Evolutionary conservation across 2,888 invertebrate species (phyloP).

Genomic region (Nymphalis c-album): DNA sequence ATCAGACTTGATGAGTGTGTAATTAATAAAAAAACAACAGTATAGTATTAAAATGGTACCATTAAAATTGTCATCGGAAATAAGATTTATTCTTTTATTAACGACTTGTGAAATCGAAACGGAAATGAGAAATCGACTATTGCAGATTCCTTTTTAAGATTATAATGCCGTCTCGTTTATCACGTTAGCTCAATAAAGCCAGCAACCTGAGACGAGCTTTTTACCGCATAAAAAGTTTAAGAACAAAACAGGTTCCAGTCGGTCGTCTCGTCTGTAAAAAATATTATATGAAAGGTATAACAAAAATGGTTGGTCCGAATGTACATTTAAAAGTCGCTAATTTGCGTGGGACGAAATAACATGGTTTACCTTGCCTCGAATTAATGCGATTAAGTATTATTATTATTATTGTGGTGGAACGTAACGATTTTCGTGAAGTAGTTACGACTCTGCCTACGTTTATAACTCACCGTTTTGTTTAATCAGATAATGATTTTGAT

Average conservation of each 20-base stretch:
- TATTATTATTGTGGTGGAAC: conserved; percentile 18
- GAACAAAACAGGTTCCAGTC: conserved; percentile 40
- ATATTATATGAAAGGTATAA: conserved; percentile 31
- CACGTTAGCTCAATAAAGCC: conserved; percentile 32
- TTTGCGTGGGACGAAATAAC: conserved; percentile 40
- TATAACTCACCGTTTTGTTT: background rate
- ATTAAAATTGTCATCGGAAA: conserved; percentile 20
- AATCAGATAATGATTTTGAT: background rate
- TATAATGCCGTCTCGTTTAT: conserved; percentile 35
- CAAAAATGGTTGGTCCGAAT: conserved; percentile 45
- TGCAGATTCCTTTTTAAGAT: conserved; percentile 36
- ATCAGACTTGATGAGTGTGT: too few species aligned
- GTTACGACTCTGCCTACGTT: conserved; percentile 14
- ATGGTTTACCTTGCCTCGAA: conserved; percentile 32
- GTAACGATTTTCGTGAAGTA: background rate
- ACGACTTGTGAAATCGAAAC: conserved; percentile 33
- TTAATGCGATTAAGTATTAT: conserved; percentile 35
- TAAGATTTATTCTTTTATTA: conserved; percentile 23
- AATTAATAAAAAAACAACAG: too few species aligned
- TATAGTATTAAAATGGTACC: background rate
- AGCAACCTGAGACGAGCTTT: conserved; percentile 37
- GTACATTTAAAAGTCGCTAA: conserved; percentile 37
- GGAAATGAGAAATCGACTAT: conserved; percentile 36
- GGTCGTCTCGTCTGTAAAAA: conserved; percentile 36
- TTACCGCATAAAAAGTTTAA: conserved; percentile 38